These are phyloP conservation scores for Phaenicophaeus curvirostris DNA, from an alignment of 2,797 vertebrate species.

Conservation along the genomic window DNA sequence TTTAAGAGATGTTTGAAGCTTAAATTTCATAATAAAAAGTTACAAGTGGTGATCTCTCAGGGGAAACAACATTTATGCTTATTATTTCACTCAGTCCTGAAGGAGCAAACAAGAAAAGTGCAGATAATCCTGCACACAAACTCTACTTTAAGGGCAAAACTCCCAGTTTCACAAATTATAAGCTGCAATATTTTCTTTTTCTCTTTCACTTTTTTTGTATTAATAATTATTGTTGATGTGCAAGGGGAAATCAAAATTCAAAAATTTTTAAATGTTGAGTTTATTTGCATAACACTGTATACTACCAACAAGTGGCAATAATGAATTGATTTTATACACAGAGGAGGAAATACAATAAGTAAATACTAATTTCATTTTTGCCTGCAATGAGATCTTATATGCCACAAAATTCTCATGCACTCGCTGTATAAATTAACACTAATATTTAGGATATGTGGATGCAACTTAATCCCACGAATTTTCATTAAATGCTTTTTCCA, in stretches of 20 bases:
- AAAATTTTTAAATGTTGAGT: neutral
- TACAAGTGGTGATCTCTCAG: neutral
- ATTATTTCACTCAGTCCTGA: neutral
- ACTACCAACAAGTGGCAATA: neutral
- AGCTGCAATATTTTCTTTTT: neutral
- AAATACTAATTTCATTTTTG: neutral
- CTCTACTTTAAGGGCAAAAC: neutral
- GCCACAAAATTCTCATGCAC: neutral
- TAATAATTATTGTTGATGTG: neutral
- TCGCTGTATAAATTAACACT: neutral
- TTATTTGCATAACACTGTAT: neutral
- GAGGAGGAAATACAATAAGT: neutral
- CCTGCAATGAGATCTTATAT: neutral
- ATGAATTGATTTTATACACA: neutral
- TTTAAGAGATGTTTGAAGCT: neutral
- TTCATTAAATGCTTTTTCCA: neutral
- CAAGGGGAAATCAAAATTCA: neutral
- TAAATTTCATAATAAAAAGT: neutral
- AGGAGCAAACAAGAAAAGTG: neutral
- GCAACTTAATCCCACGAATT: neutral
- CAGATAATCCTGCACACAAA: neutral
- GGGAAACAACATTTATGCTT: neutral
- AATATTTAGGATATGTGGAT: neutral
- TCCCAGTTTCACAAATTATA: neutral
- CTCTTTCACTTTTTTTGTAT: too few relatives aligned